phyloP scores from a whole-genome alignment of 2,113 vertebrate genomes.

The Pomatorhinus ruficollis region DNA sequence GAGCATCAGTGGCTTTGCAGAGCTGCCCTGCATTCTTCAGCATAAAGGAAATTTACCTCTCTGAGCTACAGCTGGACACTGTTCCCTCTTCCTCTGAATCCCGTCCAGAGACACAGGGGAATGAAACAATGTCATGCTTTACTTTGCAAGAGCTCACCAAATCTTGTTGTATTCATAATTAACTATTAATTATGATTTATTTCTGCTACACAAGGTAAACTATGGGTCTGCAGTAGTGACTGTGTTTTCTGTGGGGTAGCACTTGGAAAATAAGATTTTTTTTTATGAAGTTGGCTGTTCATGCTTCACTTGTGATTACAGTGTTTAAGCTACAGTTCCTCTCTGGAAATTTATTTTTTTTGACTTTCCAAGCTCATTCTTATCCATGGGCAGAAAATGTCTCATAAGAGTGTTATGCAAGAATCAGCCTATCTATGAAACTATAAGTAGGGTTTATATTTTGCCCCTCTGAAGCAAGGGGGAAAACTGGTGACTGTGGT shows the following conservation, averaged over 20 bases:
- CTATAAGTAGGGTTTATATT: neutral
- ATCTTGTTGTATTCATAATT: neutral
- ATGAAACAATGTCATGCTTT: neutral
- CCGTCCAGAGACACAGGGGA: accelerated
- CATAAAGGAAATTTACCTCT: neutral
- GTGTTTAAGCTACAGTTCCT: neutral
- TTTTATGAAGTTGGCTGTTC: neutral
- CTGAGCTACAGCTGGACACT: neutral
- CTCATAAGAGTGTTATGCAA: neutral
- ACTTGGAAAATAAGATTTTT: neutral
- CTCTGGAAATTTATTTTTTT: neutral
- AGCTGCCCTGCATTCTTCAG: neutral
- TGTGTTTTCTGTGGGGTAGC: neutral
- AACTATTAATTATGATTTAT: neutral
- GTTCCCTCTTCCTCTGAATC: neutral
- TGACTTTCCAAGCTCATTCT: neutral
- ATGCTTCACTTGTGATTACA: neutral
- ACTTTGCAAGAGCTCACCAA: neutral
- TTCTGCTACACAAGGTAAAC: neutral
- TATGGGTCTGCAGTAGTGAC: neutral
- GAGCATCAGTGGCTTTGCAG: neutral
- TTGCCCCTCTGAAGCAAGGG: neutral
- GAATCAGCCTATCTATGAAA: neutral
- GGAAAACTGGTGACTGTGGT: neutral
- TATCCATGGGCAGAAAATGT: neutral